Conservation (phyloP, 92 coral and sea anemone genomes). For the Parazoanthus atlanticus region DNA sequence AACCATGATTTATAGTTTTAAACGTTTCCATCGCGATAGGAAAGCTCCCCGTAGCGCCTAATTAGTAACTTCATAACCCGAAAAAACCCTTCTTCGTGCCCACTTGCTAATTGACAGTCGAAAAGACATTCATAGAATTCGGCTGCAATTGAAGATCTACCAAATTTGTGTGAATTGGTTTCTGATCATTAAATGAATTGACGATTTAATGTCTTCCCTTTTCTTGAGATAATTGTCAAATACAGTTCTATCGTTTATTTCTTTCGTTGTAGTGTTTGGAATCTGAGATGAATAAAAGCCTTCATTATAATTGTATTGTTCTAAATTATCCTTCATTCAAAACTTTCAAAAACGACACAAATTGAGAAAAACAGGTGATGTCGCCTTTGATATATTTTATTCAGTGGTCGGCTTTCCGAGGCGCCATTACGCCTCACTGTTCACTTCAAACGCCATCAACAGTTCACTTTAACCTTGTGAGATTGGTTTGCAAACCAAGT, state of each 20-base stretch:
- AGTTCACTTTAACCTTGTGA: neutral
- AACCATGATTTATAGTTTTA: neutral
- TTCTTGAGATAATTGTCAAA: conserved; percentile 20
- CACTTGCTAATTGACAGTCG: conserved; percentile 35
- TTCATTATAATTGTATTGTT: conserved; percentile 44
- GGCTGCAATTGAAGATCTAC: conserved; percentile 19
- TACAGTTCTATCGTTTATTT: conserved; percentile 10
- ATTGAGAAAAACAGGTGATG: conserved; percentile 22
- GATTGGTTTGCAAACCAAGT: neutral
- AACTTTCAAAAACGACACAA: conserved; percentile 35
- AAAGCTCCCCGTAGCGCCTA: conserved; percentile 38
- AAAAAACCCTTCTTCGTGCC: conserved; percentile 10
- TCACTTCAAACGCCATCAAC: conserved; percentile 31
- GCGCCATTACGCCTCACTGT: conserved; percentile 10
- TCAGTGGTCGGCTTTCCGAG: neutral
- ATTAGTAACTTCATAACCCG: conserved; percentile 26
- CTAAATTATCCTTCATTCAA: conserved; percentile 40
- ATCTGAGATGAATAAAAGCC: conserved; percentile 10
- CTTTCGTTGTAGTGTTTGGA: conserved; percentile 11
- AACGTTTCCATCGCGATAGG: conserved; percentile 30
- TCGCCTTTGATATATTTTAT: neutral
- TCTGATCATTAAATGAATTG: conserved; percentile 23
- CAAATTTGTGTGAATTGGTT: conserved; percentile 9
- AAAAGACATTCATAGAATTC: conserved; percentile 9
- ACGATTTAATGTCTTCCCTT: conserved; percentile 7